A percentile compares a stretch with the other conserved stretches of the same genome.
Evolutionary conservation across 2,888 invertebrate genomes (phyloP).

Genomic region (Micropterix aruncella): DNA sequence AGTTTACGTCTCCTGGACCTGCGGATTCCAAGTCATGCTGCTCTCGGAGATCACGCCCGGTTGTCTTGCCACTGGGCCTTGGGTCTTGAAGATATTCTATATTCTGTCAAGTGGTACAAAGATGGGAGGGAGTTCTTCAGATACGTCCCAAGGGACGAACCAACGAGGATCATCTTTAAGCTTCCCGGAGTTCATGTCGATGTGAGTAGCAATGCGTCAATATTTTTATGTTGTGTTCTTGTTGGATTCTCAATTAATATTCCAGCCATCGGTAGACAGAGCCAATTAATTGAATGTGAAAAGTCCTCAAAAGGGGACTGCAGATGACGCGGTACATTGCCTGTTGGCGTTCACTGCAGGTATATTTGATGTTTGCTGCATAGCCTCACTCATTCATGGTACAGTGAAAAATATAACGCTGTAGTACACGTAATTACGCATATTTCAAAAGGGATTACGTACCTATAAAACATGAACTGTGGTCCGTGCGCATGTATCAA

Average conservation of each 20-base stretch:
- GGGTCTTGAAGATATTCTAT: conserved; percentile 61
- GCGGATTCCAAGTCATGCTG: conserved; percentile 68
- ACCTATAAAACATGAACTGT: too few species aligned
- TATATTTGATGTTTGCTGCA: too few species aligned
- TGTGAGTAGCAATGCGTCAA: too few species aligned
- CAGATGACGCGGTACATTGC: too few species aligned
- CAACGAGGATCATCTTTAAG: conserved; percentile 65
- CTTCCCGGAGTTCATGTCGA: conserved; percentile 74
- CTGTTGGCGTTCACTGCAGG: too few species aligned
- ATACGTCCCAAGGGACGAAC: conserved; percentile 69
- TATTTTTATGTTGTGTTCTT: conserved; percentile 7
- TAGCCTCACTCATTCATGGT: too few species aligned
- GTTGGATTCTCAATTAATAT: not conserved
- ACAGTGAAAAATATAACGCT: too few species aligned
- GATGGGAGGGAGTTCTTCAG: conserved; percentile 83
- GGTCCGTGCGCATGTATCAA: too few species aligned
- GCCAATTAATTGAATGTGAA: too few species aligned
- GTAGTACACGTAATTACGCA: too few species aligned
- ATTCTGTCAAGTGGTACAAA: conserved; percentile 88
- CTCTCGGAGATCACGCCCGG: conserved; percentile 59
- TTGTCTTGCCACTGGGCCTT: conserved; percentile 74
- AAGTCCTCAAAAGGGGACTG: too few species aligned
- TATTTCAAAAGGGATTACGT: too few species aligned
- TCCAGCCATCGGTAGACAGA: not conserved
- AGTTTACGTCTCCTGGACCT: conserved; percentile 60